Evolutionary conservation across 1,140 invertebrate species (phyloP).

Genomic region (Ylistrum balloti): DNA sequence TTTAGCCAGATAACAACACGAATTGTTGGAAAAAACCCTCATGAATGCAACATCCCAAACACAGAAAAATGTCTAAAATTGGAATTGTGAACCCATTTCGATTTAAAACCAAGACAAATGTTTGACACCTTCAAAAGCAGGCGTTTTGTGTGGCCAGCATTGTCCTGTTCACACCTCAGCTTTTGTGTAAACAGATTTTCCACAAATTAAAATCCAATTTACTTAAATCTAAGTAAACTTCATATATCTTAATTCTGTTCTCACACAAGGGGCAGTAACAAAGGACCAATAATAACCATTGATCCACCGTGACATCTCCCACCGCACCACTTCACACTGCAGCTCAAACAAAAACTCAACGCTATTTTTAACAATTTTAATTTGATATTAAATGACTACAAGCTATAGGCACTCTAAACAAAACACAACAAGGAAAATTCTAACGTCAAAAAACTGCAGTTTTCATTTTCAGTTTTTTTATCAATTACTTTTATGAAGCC

Average conservation of each 20-base stretch:
- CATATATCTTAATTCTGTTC: conserved; percentile 35
- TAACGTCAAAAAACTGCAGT: background rate
- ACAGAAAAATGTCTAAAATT: background rate
- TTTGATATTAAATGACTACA: conserved; percentile 34
- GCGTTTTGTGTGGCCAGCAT: conserved; percentile 13
- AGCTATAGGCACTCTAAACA: background rate
- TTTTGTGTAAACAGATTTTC: background rate
- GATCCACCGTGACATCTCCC: background rate
- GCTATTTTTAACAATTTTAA: conserved; percentile 36
- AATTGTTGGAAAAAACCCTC: background rate
- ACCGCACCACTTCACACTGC: conserved; percentile 7
- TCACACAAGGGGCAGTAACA: background rate
- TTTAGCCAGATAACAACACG: background rate
- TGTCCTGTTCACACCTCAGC: conserved; percentile 5
- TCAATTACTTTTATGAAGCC: background rate
- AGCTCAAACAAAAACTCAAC: conserved; percentile 25
- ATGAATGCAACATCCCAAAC: background rate
- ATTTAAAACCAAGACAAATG: background rate
- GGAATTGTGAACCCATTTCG: background rate
- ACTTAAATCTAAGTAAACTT: conserved; percentile 40
- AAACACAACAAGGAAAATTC: background rate
- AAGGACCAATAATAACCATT: conserved; percentile 3
- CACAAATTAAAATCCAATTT: conserved; percentile 40
- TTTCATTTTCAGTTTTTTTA: background rate
- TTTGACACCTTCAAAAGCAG: background rate